phyloP scores from a whole-genome alignment of 2,797 vertebrate species.

The Naso thynnoides region DNA sequence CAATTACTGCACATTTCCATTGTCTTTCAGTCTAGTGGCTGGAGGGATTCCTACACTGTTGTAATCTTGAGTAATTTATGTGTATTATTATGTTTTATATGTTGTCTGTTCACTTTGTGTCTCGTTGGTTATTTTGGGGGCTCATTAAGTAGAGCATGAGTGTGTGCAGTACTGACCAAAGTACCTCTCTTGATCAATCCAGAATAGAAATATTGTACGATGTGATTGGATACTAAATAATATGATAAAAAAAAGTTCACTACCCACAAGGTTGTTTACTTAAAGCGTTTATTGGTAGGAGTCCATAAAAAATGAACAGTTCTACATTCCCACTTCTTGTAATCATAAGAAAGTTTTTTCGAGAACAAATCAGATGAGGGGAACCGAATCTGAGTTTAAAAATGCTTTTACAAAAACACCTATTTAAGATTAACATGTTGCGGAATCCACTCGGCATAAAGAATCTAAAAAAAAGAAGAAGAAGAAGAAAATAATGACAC shows the following conservation, averaged over 20 bases:
- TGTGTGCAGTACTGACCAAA: too few relatives aligned
- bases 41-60: not conserved
- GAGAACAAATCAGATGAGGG: slow-evolving; percentile 29
- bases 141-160: not conserved
- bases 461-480: slow-evolving; percentile 10
- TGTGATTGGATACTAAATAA: not conserved
- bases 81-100: not conserved
- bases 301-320: slow-evolving; percentile 73
- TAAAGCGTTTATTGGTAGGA: slow-evolving; percentile 72
- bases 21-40: not conserved
- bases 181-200: too few relatives aligned
- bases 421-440: slow-evolving; percentile 22
- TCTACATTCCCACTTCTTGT: slow-evolving; percentile 38
- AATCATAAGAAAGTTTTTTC: slow-evolving; percentile 36
- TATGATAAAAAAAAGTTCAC: not conserved
- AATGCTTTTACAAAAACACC: slow-evolving; percentile 49
- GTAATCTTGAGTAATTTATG: not conserved
- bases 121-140: not conserved
- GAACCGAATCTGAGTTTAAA: not conserved
- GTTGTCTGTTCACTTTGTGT: not conserved
- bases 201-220: not conserved
- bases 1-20: not conserved
- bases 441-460: slow-evolving; percentile 45
- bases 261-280: slow-evolving; percentile 16
- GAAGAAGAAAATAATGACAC: not conserved